Percentiles rank a stretch among this genome's conserved stretches.
Conservation (phyloP, 2,888 invertebrate species). For the Apomyelois bistriatella region DNA sequence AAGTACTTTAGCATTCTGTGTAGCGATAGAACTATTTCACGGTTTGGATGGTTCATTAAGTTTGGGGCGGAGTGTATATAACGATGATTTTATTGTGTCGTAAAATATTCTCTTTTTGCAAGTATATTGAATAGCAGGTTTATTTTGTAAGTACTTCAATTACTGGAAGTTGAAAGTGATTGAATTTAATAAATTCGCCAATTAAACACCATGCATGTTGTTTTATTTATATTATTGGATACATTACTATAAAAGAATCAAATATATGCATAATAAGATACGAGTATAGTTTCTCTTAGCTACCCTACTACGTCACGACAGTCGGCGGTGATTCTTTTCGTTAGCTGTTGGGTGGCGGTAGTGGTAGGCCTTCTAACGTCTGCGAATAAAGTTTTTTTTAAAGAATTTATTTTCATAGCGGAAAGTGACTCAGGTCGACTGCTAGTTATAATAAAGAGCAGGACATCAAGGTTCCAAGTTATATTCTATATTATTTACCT, state of each 20-base stretch:
- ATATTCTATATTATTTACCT: too few species aligned
- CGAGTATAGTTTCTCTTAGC: too few species aligned
- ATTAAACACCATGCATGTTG: constrained; percentile 38
- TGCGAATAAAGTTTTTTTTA: too few species aligned
- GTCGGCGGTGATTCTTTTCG: too few species aligned
- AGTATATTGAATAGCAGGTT: constrained; percentile 59
- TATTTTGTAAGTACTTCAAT: constrained; percentile 71
- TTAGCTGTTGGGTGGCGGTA: too few species aligned
- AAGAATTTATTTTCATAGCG: too few species aligned
- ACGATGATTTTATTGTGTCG: constrained; percentile 48
- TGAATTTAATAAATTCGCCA: constrained; percentile 79
- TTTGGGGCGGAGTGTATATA: constrained; percentile 33
- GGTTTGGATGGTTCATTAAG: neutral
- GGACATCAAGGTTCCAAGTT: too few species aligned
- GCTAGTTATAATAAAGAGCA: too few species aligned
- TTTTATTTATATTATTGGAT: constrained; percentile 44
- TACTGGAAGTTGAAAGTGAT: constrained; percentile 73
- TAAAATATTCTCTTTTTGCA: constrained; percentile 48
- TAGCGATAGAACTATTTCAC: neutral
- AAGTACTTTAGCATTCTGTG: neutral
- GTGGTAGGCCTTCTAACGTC: too few species aligned
- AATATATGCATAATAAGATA: constrained; percentile 16
- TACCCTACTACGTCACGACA: too few species aligned
- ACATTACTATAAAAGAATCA: constrained; percentile 5
- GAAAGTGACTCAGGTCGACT: too few species aligned